Percentiles rank a stretch among this genome's conserved stretches.
These are phyloP conservation scores for Anoplopoma fimbria DNA, from an alignment of 2,113 vertebrate genomes.

Conservation along the genomic window DNA sequence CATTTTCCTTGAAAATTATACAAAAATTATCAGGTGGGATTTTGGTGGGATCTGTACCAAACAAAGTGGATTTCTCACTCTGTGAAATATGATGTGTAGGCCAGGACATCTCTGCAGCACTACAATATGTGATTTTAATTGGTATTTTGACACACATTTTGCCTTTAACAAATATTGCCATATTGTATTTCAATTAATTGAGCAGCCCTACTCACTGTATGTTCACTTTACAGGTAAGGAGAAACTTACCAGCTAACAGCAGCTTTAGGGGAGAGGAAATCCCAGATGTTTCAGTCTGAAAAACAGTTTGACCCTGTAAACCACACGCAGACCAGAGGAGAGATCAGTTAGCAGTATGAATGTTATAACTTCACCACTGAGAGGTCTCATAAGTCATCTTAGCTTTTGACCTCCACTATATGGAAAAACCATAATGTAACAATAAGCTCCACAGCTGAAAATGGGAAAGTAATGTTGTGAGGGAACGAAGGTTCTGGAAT, in stretches of 20 bases:
- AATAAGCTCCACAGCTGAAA: constrained; percentile 52
- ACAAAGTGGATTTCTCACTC: too few relatives aligned
- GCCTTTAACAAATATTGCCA: background rate
- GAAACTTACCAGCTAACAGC: constrained; percentile 36
- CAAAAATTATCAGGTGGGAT: too few relatives aligned
- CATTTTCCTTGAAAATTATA: background rate
- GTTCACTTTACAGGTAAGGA: constrained; percentile 29
- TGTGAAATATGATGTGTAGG: too few relatives aligned
- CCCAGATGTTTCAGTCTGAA: constrained; percentile 77
- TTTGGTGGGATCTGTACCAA: too few relatives aligned
- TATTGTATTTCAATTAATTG: background rate
- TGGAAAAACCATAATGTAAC: constrained; percentile 64
- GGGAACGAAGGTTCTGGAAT: constrained; percentile 34
- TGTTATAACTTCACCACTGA: constrained; percentile 57
- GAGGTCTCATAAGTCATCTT: constrained; percentile 66
- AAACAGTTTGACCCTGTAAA: constrained; percentile 69
- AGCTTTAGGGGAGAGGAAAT: constrained; percentile 71
- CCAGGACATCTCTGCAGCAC: too few relatives aligned
- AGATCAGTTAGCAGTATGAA: constrained; percentile 51
- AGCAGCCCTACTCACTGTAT: background rate
- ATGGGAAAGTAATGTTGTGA: constrained; percentile 19
- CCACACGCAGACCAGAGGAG: constrained; percentile 54
- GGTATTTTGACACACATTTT: background rate
- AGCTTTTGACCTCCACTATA: constrained; percentile 68
- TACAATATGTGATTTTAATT: background rate